Percentiles rank a stretch among this genome's conserved stretches.
Conservation (phyloP, 2,888 invertebrate species). For the Peribatodes rhomboidaria region DNA sequence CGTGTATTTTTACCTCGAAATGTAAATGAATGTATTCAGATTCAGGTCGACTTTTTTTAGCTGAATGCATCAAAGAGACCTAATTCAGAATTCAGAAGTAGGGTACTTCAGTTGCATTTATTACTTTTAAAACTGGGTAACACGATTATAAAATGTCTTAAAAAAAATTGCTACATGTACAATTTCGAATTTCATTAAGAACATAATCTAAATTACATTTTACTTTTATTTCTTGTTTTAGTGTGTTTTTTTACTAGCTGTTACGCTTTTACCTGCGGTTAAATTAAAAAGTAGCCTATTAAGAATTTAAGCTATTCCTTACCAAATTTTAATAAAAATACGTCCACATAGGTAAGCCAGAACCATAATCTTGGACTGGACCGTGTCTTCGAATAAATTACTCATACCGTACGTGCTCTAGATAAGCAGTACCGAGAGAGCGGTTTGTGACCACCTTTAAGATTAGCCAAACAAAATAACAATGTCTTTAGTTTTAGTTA, state of each 20-base stretch:
- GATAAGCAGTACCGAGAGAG: background rate
- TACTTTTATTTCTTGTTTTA: no score
- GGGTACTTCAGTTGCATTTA: background rate
- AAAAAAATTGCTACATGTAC: no score
- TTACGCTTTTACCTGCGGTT: no score
- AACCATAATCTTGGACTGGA: background rate
- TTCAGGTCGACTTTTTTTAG: slow-evolving; percentile 22
- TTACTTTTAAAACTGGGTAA: background rate
- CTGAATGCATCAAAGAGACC: slow-evolving; percentile 9
- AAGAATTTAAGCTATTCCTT: no score
- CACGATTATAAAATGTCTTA: background rate
- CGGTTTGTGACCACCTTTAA: background rate
- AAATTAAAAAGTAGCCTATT: no score
- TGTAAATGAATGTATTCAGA: slow-evolving; percentile 14
- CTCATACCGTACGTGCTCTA: slow-evolving; percentile 8
- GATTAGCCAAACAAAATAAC: background rate
- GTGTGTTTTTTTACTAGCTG: no score
- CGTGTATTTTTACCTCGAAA: slow-evolving; percentile 16
- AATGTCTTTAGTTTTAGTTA: slow-evolving; percentile 2
- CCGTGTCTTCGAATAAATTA: slow-evolving; percentile 1
- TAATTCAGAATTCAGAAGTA: background rate
- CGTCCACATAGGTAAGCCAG: no score
- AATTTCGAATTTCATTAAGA: no score
- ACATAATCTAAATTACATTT: no score
- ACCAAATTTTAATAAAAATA: no score